A percentile compares a stretch with the other conserved stretches of the same genome.
Conservation (phyloP, 2,888 invertebrate genomes). For the Hydraecia micacea region DNA sequence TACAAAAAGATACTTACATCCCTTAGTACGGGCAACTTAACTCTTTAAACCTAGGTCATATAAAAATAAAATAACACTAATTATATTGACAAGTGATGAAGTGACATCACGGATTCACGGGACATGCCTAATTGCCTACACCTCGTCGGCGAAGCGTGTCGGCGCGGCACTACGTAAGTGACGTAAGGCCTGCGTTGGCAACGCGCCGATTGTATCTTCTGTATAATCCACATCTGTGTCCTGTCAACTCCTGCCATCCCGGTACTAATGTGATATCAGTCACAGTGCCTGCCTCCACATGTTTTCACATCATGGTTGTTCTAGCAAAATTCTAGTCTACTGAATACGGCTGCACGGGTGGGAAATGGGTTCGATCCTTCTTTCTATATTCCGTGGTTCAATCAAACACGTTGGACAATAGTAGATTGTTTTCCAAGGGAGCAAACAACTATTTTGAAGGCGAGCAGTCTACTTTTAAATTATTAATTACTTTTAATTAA, state of each 20-base stretch:
- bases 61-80: not conserved
- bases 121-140: constrained; percentile 20
- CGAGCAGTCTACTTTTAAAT: too few relatives aligned
- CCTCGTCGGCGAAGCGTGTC: constrained; percentile 36
- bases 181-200: constrained; percentile 61
- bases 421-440: too few relatives aligned
- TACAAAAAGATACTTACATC: not conserved
- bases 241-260: constrained; percentile 47
- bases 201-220: constrained; percentile 57
- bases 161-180: constrained; percentile 59
- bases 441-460: too few relatives aligned
- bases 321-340: not conserved
- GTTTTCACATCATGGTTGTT: not conserved
- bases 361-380: not conserved
- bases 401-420: not conserved
- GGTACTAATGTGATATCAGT: constrained; percentile 36
- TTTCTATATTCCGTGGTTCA: too few relatives aligned
- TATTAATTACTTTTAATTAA: too few relatives aligned
- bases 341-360: not conserved
- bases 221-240: constrained; percentile 40
- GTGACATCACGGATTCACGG: not conserved
- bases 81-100: constrained; percentile 28
- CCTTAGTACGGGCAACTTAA: not conserved
- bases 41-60: not conserved
- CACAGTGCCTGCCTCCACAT: constrained; percentile 15